phyloP scores from a whole-genome alignment of 1,140 invertebrate species.

The Lucilia sericata region DNA sequence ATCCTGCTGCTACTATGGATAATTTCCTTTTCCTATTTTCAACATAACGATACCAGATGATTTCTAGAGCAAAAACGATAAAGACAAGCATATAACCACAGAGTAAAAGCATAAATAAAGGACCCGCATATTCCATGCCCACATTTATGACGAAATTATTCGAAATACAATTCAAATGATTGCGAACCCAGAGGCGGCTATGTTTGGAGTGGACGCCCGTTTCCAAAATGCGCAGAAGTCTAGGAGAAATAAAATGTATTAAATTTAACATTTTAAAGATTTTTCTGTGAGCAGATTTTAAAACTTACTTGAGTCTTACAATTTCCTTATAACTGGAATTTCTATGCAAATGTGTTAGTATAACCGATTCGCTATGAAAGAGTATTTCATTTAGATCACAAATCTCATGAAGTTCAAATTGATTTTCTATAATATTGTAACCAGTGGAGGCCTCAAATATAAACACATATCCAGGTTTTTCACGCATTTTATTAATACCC shows the following conservation, averaged over 20 bases:
- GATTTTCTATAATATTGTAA: constrained; percentile 56
- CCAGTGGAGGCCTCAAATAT: constrained; percentile 56
- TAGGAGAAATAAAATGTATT: not conserved
- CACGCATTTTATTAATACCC: constrained; percentile 54
- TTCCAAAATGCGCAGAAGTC: constrained; percentile 56
- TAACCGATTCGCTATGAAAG: constrained; percentile 51
- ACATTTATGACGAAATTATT: constrained; percentile 62
- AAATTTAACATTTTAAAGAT: too few relatives aligned
- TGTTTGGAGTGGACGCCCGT: constrained; percentile 56
- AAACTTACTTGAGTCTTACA: constrained; percentile 50
- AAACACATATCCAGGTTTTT: constrained; percentile 58
- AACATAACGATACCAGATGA: constrained; percentile 30
- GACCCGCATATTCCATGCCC: constrained; percentile 64
- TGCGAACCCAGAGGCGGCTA: constrained; percentile 54
- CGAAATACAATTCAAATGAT: constrained; percentile 56
- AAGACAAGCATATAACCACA: constrained; percentile 53
- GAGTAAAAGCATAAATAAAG: constrained; percentile 56
- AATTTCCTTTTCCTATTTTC: not conserved
- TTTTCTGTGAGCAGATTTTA: too few relatives aligned
- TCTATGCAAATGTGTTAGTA: constrained; percentile 49
- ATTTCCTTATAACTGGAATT: constrained; percentile 58
- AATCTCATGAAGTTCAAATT: constrained; percentile 61
- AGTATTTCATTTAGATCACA: constrained; percentile 62
- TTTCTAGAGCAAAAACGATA: constrained; percentile 48
- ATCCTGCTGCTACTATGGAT: not conserved